A percentile compares a stretch with the other conserved stretches of the same genome.
Evolutionary conservation across 2,888 invertebrate genomes (phyloP).

Genomic region (Acrobasis suavella): DNA sequence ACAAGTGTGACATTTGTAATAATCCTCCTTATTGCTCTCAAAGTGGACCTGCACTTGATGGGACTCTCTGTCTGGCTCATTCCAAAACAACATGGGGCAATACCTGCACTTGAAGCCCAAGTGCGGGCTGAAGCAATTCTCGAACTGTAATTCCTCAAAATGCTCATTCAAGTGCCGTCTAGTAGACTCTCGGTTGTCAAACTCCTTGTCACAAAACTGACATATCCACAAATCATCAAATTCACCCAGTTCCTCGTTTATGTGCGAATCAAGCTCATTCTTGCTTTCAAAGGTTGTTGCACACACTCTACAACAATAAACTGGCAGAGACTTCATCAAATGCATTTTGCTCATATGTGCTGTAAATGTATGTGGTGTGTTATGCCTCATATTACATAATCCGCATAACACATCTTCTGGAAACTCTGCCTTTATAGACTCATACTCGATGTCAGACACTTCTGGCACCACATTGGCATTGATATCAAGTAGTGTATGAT

Average conservation of each 20-base stretch:
- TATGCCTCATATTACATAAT: conserved; percentile 54
- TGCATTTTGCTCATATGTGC: conserved; percentile 69
- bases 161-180: conserved; percentile 65
- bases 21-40: conserved; percentile 56
- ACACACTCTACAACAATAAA: conserved; percentile 69
- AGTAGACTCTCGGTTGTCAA: conserved; percentile 60
- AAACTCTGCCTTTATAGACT: conserved; percentile 44
- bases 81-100: conserved; percentile 77
- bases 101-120: conserved; percentile 76
- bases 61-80: conserved; percentile 70
- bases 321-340: conserved; percentile 55
- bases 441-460: conserved; percentile 57
- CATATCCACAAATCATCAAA: conserved; percentile 76
- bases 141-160: conserved; percentile 58
- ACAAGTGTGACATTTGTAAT: conserved; percentile 69
- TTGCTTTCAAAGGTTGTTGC: conserved; percentile 61
- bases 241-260: conserved; percentile 56
- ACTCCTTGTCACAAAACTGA: conserved; percentile 78
- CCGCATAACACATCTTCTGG: conserved; percentile 53
- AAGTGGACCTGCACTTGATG: conserved; percentile 70
- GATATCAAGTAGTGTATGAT: conserved; percentile 48
- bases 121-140: conserved; percentile 75
- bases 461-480: conserved; percentile 54
- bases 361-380: conserved; percentile 46
- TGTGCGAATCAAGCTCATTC: conserved; percentile 59